Evolutionary conservation across 2,113 vertebrate species (phyloP).

Genomic region (Nipponia nippon): DNA sequence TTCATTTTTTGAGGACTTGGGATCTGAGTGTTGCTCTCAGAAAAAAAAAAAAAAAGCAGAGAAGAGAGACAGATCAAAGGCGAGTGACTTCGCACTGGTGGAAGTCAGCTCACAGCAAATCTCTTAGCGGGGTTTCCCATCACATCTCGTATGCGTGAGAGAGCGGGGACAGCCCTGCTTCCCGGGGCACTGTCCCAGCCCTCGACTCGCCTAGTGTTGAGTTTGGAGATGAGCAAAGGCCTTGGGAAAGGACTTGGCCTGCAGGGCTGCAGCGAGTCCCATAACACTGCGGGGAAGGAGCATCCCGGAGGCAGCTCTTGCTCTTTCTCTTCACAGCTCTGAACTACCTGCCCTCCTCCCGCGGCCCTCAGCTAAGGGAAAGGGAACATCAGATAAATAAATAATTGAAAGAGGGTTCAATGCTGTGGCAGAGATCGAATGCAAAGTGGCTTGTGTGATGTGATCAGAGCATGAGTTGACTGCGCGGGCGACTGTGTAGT

Average conservation of each 20-base stretch:
- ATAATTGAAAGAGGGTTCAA: accelerated
- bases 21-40: not conserved
- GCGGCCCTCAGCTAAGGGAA: accelerated
- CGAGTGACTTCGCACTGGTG: accelerated
- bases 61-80: not conserved
- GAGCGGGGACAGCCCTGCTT: not conserved
- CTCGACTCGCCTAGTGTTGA: accelerated
- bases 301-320: not conserved
- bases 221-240: not conserved
- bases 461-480: not conserved
- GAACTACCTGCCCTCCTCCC: not conserved
- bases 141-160: too few relatives aligned
- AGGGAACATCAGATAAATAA: not conserved
- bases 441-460: accelerated
- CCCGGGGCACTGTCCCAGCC: not conserved
- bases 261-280: accelerated
- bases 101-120: not conserved
- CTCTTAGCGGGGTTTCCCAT: not conserved
- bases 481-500: accelerated
- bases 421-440: accelerated
- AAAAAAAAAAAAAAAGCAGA: too few relatives aligned
- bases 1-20: not conserved
- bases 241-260: not conserved
- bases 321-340: not conserved
- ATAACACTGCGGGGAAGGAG: accelerated